Evolutionary conservation across 2,797 vertebrate species (phyloP).

Genomic region (Dermochelys coriacea): DNA sequence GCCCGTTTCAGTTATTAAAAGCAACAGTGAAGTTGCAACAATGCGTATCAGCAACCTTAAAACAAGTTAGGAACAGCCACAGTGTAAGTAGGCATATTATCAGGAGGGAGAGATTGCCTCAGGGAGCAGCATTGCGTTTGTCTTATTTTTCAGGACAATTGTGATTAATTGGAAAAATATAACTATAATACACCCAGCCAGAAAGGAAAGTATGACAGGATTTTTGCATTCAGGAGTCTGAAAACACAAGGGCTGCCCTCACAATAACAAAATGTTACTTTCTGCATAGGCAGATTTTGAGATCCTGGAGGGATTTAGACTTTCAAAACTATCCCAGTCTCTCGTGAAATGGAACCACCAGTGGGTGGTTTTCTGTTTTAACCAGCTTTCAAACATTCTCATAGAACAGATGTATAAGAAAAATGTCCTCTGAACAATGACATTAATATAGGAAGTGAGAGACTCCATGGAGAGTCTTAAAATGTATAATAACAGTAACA

Average conservation of each 20-base stretch:
- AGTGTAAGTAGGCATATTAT: conserved; percentile 16
- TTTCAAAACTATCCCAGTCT: neutral
- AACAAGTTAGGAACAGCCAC: conserved; percentile 59
- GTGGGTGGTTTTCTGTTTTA: conserved; percentile 15
- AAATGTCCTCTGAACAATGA: neutral
- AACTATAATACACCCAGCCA: conserved; percentile 4
- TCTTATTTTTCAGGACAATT: conserved; percentile 19
- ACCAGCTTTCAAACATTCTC: neutral
- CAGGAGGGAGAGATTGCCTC: conserved; percentile 5
- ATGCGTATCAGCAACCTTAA: conserved; percentile 44
- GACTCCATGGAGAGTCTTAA: neutral
- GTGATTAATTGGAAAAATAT: conserved; percentile 56
- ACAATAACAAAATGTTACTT: neutral
- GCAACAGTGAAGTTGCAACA: neutral
- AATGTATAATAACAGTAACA: conserved; percentile 46
- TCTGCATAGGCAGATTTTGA: conserved; percentile 14
- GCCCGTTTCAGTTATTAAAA: neutral
- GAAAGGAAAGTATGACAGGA: neutral
- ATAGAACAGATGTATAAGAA: neutral
- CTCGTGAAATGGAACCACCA: conserved; percentile 3
- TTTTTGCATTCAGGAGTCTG: conserved; percentile 23
- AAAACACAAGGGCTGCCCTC: neutral
- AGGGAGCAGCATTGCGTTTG: conserved; percentile 40
- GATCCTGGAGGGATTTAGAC: neutral
- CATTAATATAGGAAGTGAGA: neutral